A percentile compares a stretch with the other conserved stretches of the same genome.
phyloP scores from a whole-genome alignment of 2,888 invertebrate genomes.

The Myathropa florea region DNA sequence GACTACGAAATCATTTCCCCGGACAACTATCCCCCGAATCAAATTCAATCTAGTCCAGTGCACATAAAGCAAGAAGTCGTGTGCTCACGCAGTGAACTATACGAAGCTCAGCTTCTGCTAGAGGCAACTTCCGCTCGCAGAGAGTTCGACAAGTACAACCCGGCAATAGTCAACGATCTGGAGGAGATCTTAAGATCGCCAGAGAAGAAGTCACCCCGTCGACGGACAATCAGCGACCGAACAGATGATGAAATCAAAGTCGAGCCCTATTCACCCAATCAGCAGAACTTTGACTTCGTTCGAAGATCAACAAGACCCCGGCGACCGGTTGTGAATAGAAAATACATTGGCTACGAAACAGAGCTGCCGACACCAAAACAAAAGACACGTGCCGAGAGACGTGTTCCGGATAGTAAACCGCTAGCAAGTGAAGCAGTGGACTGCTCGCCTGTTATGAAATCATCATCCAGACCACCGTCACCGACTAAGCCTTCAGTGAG shows the following conservation, averaged over 20 bases:
- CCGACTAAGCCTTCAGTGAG: constrained; percentile 52
- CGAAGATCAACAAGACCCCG: constrained; percentile 45
- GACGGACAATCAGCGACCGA: constrained; percentile 77
- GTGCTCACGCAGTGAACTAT: constrained; percentile 75
- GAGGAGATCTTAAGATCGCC: constrained; percentile 80
- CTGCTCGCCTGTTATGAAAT: not conserved
- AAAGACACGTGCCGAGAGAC: constrained; percentile 31
- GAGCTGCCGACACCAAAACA: constrained; percentile 53
- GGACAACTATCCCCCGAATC: constrained; percentile 77
- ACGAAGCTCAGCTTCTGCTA: constrained; percentile 77
- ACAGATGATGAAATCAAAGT: constrained; percentile 57
- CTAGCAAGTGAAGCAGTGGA: constrained; percentile 7
- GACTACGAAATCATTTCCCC: constrained; percentile 79
- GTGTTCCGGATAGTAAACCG: constrained; percentile 5
- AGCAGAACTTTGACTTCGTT: constrained; percentile 49
- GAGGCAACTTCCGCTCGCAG: constrained; percentile 77
- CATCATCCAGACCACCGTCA: constrained; percentile 24
- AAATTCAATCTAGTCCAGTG: constrained; percentile 78
- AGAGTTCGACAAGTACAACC: constrained; percentile 78
- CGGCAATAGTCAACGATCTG: constrained; percentile 79
- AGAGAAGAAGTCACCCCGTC: constrained; percentile 77
- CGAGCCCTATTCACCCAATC: constrained; percentile 39
- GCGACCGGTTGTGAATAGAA: constrained; percentile 72
- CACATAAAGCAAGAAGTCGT: constrained; percentile 74
- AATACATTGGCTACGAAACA: constrained; percentile 75